Percentiles rank a stretch among this genome's conserved stretches.
These are phyloP conservation scores for Xenus cinereus DNA, from an alignment of 2,113 vertebrate species.

Conservation along the genomic window DNA sequence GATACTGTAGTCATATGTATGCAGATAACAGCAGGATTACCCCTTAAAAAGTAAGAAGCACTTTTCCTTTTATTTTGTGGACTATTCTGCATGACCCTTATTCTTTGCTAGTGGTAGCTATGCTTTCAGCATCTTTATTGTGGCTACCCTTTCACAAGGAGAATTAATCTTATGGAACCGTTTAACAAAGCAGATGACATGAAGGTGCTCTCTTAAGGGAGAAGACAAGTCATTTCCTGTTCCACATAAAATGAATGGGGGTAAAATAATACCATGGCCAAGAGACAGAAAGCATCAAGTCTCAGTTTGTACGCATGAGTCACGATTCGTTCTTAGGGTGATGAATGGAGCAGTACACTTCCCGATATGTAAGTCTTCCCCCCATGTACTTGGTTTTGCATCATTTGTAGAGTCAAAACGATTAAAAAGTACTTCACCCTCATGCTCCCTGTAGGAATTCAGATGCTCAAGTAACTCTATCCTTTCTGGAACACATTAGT, in stretches of 20 bases:
- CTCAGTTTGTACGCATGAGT: neutral
- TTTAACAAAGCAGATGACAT: neutral
- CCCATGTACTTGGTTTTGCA: neutral
- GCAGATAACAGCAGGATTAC: neutral
- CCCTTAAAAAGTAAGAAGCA: neutral
- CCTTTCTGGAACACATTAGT: neutral
- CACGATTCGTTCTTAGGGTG: neutral
- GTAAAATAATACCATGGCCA: neutral
- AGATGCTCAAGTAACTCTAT: neutral
- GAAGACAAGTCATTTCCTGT: neutral
- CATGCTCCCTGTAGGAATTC: neutral
- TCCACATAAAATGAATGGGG: neutral
- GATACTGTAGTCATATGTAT: neutral
- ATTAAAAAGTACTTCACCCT: constrained; percentile 12
- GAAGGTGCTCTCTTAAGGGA: neutral
- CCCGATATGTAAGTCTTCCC: neutral
- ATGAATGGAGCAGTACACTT: neutral
- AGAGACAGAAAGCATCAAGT: neutral
- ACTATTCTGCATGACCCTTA: neutral
- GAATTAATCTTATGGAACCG: neutral
- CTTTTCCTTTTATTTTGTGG: neutral
- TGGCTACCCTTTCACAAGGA: neutral
- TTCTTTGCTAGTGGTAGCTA: neutral
- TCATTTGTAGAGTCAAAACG: neutral
- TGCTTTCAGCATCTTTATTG: neutral